Percentiles rank a stretch among this genome's conserved stretches.
These are phyloP conservation scores for Drosophila mayri DNA, from an alignment of 1,140 invertebrate species.

Conservation along the genomic window DNA sequence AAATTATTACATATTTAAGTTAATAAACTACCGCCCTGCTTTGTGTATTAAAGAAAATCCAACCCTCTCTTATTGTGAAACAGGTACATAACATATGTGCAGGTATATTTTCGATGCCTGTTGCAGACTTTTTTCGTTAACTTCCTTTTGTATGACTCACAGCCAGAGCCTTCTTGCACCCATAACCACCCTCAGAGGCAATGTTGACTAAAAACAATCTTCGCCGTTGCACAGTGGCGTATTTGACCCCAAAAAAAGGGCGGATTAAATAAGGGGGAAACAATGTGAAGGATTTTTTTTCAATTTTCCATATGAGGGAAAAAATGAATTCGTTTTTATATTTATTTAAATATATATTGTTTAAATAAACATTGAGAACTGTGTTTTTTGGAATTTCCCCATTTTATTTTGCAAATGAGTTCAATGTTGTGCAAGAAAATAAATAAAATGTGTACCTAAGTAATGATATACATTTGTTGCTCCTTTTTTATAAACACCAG, in stretches of 20 bases:
- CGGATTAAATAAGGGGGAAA: not conserved
- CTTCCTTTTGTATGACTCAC: conserved; percentile 11
- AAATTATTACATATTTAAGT: not conserved
- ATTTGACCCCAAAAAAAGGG: conserved; percentile 4
- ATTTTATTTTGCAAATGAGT: no score
- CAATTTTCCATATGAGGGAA: not conserved
- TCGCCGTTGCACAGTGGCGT: conserved; percentile 1
- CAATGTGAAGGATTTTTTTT: no score
- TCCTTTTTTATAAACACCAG: not conserved
- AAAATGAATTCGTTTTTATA: no score
- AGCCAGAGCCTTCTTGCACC: not conserved
- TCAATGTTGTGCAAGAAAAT: no score
- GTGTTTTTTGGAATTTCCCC: no score
- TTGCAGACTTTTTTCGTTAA: conserved; percentile 9
- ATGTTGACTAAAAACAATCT: conserved; percentile 18
- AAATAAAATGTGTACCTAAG: no score
- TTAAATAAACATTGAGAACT: no score
- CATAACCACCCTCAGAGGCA: conserved; percentile 1
- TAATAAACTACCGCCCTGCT: not conserved
- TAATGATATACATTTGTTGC: no score
- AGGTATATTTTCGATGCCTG: conserved; percentile 11
- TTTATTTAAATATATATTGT: no score
- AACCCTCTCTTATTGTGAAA: not conserved
- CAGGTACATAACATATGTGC: not conserved
- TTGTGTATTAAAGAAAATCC: not conserved